phyloP scores from a whole-genome alignment of 2,113 vertebrate genomes.

The Myotis davidii region DNA sequence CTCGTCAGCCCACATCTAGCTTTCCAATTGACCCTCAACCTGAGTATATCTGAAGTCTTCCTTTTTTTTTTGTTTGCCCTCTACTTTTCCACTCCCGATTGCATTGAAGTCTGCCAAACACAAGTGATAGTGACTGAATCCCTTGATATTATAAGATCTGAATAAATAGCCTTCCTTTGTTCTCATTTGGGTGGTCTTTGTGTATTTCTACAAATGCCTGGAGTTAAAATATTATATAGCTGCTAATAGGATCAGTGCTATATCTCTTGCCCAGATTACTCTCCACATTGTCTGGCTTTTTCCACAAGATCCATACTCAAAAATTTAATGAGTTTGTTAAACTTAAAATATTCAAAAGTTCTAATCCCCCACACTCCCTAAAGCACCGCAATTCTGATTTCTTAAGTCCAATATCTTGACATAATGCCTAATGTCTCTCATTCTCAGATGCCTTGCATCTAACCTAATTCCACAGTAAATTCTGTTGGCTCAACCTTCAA shows the following conservation, averaged over 20 bases:
- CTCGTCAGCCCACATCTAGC: not conserved
- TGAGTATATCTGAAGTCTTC: not conserved
- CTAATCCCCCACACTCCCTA: rapidly evolving
- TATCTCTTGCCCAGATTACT: not conserved
- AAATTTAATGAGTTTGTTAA: not conserved
- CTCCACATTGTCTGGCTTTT: not conserved
- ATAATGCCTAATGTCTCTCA: not conserved
- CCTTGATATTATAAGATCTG: not conserved
- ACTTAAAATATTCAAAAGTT: not conserved
- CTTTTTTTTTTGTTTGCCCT: not conserved
- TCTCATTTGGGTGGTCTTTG: not conserved
- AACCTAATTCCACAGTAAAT: not conserved
- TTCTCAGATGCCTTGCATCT: not conserved
- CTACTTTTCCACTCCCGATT: not conserved
- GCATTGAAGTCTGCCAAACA: not conserved
- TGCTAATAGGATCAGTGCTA: not conserved
- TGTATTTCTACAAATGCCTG: not conserved
- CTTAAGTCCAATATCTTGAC: not conserved
- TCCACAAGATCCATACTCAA: not conserved
- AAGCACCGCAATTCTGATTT: not conserved
- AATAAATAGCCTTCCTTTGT: not conserved
- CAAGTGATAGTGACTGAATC: not conserved
- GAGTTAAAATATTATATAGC: not conserved
- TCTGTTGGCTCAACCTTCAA: not conserved
- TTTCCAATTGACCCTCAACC: not conserved